Evolutionary conservation across 1,140 invertebrate genomes (phyloP), one percentile per base, ranked within the genome.

Genomic region (Penaeus japonicus): DNA sequence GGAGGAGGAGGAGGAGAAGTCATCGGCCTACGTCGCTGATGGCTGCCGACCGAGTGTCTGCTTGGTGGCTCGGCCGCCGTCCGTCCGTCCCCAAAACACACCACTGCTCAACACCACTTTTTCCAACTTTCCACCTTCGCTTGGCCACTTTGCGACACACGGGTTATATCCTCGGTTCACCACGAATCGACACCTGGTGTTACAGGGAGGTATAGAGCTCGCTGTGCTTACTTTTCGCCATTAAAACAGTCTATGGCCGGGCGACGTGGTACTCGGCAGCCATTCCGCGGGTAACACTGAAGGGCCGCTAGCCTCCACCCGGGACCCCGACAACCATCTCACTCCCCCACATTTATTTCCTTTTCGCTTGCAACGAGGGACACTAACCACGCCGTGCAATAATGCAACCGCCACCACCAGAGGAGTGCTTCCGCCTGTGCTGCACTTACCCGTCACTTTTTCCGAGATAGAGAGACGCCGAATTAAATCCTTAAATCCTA

Each of bases 251-350:
- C 77, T 79, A 79, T 79, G 77, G 77, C 77, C 54, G 77, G 39
- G 77, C 77, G 77, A 79, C 77, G 77, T 79, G 77, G 77, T 79
- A 79, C 77, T 79, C 77, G 77, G 77, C 77, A 79, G 77, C 77
- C 77, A 79, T 79, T 79, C 77, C 77, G 77, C 77, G 77, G 77
- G 77, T 79, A 79, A 79, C 77, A 79, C 77, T 79, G 77, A 79
- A 27, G 77, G 77, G 77, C 77, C 77, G 77, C 77, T 79, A 79
- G 77, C 77, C 77, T 79, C 77, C 39, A 54, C 77, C 77, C 77
- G 77, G 77, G 77, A 79, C 39, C 77, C 77, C 77, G 27, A 7
- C 24, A 79, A 79, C 54, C 20, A 35, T 79, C 77, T 32, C 32
- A 22, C 35, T 77, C 75, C 47, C 47, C 47, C 47, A 47, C 47